phyloP scores from a whole-genome alignment of 2,888 invertebrate genomes.

The Spodoptera exigua region DNA sequence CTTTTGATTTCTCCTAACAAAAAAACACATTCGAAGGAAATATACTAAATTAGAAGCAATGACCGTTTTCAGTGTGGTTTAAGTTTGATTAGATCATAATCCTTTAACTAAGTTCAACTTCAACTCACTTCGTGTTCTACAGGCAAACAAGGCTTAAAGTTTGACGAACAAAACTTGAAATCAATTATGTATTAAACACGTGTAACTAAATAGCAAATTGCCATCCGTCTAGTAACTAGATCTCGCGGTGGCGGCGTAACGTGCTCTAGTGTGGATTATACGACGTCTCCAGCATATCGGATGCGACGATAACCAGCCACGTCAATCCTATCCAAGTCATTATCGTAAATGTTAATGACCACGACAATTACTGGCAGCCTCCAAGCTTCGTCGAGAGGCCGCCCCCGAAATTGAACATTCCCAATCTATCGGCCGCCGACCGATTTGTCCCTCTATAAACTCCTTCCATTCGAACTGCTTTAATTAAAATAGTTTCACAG shows the following conservation, averaged over 20 bases:
- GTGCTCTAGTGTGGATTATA: conserved; percentile 64
- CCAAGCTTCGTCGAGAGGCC: conserved; percentile 75
- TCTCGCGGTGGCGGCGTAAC: conserved; percentile 50
- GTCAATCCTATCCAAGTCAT: conserved; percentile 84
- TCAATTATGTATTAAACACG: conserved; percentile 61
- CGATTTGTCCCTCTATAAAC: conserved; percentile 82
- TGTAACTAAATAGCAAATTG: conserved; percentile 60
- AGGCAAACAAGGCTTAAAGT: conserved; percentile 18
- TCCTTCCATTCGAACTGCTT: conserved; percentile 79
- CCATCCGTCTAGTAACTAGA: conserved; percentile 42
- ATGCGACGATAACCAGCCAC: conserved; percentile 74
- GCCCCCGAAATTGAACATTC: conserved; percentile 80
- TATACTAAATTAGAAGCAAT: too few relatives aligned
- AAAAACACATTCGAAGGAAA: too few relatives aligned
- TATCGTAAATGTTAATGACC: conserved; percentile 88
- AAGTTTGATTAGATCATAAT: conserved; percentile 20
- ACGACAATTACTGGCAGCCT: conserved; percentile 82
- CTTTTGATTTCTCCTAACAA: too few relatives aligned
- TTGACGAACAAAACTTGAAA: conserved; percentile 49
- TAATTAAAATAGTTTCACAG: conserved; percentile 86
- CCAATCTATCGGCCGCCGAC: conserved; percentile 78
- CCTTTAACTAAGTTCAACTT: conserved; percentile 28
- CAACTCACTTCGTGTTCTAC: not conserved
- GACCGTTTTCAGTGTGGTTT: not conserved
- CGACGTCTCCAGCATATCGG: conserved; percentile 74